A percentile compares a stretch with the other conserved stretches of the same genome.
phyloP scores from a whole-genome alignment of 1,140 invertebrate species.

The Drosophila prosaltans region DNA sequence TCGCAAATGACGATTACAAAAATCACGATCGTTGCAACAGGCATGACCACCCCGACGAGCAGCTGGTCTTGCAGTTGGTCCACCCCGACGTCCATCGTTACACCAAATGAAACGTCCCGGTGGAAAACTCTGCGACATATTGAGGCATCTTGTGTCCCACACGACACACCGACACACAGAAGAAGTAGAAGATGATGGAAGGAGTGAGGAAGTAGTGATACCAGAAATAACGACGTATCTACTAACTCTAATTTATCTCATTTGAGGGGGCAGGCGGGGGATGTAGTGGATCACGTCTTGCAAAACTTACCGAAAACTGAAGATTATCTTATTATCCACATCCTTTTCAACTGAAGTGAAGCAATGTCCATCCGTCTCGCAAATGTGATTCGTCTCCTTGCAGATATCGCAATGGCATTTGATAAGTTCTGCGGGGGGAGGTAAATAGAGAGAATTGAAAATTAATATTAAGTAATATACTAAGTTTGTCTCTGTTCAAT shows the following conservation, averaged over 20 bases:
- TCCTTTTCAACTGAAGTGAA: conserved; percentile 90
- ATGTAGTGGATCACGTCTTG: too few species aligned
- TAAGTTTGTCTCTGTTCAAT: neutral
- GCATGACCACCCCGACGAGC: conserved; percentile 64
- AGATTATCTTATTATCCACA: conserved; percentile 85
- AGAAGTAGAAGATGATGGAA: neutral
- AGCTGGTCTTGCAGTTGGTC: conserved; percentile 73
- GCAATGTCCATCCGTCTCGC: conserved; percentile 94
- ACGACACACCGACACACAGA: conserved; percentile 1
- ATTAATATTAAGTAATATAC: neutral
- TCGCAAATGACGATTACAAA: conserved; percentile 85
- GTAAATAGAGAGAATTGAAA: neutral
- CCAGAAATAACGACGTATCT: conserved; percentile 31
- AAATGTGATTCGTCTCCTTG: conserved; percentile 90
- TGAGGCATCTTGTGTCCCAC: conserved; percentile 86
- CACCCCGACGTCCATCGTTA: conserved; percentile 83
- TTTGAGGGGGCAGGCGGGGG: too few species aligned
- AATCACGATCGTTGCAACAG: conserved; percentile 87
- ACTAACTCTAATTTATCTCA: neutral
- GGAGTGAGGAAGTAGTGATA: neutral
- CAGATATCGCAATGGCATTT: conserved; percentile 92
- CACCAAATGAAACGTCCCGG: conserved; percentile 88
- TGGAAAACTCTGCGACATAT: conserved; percentile 88
- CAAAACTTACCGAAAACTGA: conserved; percentile 89
- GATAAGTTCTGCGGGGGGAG: conserved; percentile 83